Conservation (phyloP, 2,888 invertebrate species). For the Patella depressa region DNA sequence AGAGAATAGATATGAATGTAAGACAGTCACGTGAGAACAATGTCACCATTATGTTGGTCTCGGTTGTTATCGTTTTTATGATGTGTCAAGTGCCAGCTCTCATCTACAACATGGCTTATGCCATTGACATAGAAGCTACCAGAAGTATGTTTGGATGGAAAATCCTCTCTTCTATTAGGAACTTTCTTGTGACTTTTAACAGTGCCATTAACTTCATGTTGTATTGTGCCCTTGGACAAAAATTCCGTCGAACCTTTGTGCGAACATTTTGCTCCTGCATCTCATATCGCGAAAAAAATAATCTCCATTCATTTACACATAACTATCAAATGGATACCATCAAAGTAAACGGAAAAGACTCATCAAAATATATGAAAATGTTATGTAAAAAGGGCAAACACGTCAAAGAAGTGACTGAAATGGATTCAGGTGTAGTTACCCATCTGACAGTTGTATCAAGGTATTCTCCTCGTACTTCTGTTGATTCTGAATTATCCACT, state of each 20-base stretch:
- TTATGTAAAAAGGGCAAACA: conserved; percentile 34
- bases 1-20: conserved; percentile 89
- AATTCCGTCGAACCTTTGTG: conserved; percentile 78
- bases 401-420: conserved; percentile 38
- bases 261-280: conserved; percentile 62
- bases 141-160: conserved; percentile 75
- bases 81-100: conserved; percentile 84
- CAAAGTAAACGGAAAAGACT: conserved; percentile 35
- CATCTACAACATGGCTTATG: conserved; percentile 79
- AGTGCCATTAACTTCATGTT: conserved; percentile 98
- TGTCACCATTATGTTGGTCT: conserved; percentile 93
- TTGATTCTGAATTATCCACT: neutral
- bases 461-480: conserved; percentile 44
- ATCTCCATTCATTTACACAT: conserved; percentile 58
- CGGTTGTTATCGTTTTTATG: conserved; percentile 94
- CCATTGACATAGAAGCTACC: conserved; percentile 75
- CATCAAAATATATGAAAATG: conserved; percentile 46
- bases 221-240: conserved; percentile 97
- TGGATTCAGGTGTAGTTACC: conserved; percentile 41
- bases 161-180: conserved; percentile 72
- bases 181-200: conserved; percentile 95
- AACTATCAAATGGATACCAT: conserved; percentile 37
- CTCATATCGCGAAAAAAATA: conserved; percentile 38
- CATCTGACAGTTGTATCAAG: conserved; percentile 47
- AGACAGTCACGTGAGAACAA: conserved; percentile 93